phyloP scores from a whole-genome alignment of 2,797 vertebrate species.

The Falco cherrug region DNA sequence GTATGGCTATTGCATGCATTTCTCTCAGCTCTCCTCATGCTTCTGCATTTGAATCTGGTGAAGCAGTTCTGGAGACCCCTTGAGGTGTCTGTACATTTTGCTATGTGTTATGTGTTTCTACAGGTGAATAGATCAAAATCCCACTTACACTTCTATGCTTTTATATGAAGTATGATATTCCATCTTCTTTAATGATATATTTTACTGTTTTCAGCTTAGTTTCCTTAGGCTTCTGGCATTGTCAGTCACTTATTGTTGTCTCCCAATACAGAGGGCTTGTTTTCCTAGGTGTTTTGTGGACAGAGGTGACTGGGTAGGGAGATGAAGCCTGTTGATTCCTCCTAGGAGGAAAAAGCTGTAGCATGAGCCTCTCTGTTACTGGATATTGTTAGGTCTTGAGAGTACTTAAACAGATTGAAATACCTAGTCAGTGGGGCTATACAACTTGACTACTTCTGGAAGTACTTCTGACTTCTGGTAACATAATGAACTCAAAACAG shows the following conservation, averaged over 20 bases:
- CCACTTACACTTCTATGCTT: neutral
- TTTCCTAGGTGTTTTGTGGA: neutral
- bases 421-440: neutral
- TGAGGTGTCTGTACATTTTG: neutral
- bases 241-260: neutral
- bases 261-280: neutral
- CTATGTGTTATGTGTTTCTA: neutral
- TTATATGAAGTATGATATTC: neutral
- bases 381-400: neutral
- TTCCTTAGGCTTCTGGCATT: neutral
- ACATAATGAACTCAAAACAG: neutral
- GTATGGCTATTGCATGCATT: neutral
- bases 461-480: neutral
- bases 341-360: neutral
- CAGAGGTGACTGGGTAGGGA: neutral
- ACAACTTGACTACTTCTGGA: neutral
- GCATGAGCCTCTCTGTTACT: neutral
- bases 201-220: neutral
- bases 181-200: neutral
- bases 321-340: neutral
- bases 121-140: neutral
- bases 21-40: neutral
- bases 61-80: neutral
- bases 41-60: neutral
- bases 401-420: neutral